Conservation (phyloP, 2,113 vertebrate genomes). For the Pheucticus melanocephalus region DNA sequence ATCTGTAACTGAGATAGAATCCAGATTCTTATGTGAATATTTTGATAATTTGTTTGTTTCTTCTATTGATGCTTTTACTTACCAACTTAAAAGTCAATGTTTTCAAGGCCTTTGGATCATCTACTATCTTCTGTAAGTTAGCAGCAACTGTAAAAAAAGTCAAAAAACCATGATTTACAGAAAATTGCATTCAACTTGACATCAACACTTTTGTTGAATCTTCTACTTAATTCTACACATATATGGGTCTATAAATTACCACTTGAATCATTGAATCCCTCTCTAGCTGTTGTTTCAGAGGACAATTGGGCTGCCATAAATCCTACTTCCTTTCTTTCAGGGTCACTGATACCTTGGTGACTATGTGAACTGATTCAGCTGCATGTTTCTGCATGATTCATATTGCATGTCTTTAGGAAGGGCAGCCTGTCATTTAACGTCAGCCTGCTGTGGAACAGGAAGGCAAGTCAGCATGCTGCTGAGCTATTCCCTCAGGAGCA, state of each 20-base stretch:
- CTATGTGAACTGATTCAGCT: neutral
- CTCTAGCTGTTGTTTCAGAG: neutral
- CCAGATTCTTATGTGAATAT: neutral
- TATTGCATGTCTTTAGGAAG: neutral
- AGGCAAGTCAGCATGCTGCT: neutral
- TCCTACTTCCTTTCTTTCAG: neutral
- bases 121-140: slow-evolving; percentile 99
- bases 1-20: neutral
- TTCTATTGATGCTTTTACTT: slow-evolving; percentile 72
- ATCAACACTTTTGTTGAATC: neutral
- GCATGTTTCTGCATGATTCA: too few species aligned
- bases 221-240: neutral
- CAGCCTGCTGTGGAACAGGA: neutral
- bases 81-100: slow-evolving; percentile 98
- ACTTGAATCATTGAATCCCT: slow-evolving; percentile 6
- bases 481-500: neutral
- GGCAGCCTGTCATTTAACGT: neutral
- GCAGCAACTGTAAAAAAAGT: slow-evolving; percentile 90
- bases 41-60: neutral
- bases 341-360: neutral
- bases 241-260: neutral
- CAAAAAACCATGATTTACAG: neutral
- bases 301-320: neutral
- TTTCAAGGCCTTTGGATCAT: slow-evolving; percentile 95
- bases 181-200: slow-evolving; percentile 2